Evolutionary conservation across 2,113 vertebrate genomes (phyloP).

Genomic region (Oriolus oriolus): DNA sequence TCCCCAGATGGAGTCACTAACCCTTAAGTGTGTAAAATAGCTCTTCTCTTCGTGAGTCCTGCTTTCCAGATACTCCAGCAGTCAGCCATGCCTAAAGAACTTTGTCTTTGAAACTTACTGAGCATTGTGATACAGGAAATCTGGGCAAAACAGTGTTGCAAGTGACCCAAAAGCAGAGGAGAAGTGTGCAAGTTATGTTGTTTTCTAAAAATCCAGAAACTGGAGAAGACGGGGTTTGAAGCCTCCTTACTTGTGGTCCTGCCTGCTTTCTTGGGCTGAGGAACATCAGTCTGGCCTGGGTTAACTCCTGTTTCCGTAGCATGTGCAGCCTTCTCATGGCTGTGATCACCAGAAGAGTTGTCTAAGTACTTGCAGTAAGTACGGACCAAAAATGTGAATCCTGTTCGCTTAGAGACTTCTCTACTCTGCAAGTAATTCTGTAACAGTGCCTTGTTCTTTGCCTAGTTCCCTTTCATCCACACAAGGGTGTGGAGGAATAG

Average conservation of each 20-base stretch:
- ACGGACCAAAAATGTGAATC: not conserved
- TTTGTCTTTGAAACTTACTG: not conserved
- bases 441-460: not conserved
- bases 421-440: not conserved
- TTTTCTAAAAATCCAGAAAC: not conserved
- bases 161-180: not conserved
- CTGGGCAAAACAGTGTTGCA: not conserved
- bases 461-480: not conserved
- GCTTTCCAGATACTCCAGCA: not conserved
- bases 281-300: not conserved
- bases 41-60: not conserved
- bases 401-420: not conserved
- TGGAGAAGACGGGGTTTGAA: not conserved
- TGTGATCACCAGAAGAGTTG: not conserved
- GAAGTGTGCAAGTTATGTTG: not conserved
- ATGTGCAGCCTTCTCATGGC: accelerated
- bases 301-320: accelerated
- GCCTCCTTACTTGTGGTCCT: not conserved
- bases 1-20: not conserved
- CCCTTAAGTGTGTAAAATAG: not conserved
- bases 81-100: not conserved
- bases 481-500: not conserved
- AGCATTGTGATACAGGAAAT: not conserved
- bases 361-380: not conserved
- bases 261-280: not conserved